Evolutionary conservation across 2,113 vertebrate species (phyloP).

Genomic region (Dolichotis patagonum): DNA sequence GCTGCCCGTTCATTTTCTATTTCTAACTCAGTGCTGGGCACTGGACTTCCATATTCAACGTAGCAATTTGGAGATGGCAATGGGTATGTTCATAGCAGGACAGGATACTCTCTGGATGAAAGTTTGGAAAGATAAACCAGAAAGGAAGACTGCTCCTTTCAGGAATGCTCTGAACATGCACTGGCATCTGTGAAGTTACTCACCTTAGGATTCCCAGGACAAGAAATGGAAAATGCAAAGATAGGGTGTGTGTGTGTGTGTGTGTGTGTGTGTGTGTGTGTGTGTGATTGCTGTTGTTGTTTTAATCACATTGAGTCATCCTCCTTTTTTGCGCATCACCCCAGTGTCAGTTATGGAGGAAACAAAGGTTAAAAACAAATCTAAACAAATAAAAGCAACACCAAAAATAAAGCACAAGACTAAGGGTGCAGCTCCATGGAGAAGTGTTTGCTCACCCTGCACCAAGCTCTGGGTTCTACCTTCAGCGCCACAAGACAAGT

Average conservation of each 20-base stretch:
- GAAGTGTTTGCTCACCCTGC: neutral
- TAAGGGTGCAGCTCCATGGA: neutral
- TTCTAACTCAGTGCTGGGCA: slow-evolving; percentile 41
- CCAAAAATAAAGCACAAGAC: neutral
- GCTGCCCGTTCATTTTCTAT: slow-evolving; percentile 26
- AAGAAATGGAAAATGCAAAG: neutral
- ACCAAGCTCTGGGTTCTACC: neutral
- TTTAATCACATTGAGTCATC: neutral
- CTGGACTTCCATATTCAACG: neutral
- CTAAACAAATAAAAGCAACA: neutral
- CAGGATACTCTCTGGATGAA: slow-evolving; percentile 60
- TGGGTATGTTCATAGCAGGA: neutral
- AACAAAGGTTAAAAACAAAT: neutral
- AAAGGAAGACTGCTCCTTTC: neutral
- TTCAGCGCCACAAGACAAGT: neutral
- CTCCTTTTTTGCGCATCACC: neutral
- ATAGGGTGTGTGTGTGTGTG: neutral
- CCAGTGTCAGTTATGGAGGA: neutral
- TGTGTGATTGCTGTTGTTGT: neutral
- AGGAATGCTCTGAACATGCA: neutral
- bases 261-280: no score
- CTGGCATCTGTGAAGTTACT: slow-evolving; percentile 39
- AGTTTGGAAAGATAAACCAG: slow-evolving; percentile 55
- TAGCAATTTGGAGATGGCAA: slow-evolving; percentile 44
- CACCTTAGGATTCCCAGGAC: neutral